Evolutionary conservation across 2,888 invertebrate genomes (phyloP), one percentile per base, ranked within the genome.

Genomic region (Morpho deidamia): DNA sequence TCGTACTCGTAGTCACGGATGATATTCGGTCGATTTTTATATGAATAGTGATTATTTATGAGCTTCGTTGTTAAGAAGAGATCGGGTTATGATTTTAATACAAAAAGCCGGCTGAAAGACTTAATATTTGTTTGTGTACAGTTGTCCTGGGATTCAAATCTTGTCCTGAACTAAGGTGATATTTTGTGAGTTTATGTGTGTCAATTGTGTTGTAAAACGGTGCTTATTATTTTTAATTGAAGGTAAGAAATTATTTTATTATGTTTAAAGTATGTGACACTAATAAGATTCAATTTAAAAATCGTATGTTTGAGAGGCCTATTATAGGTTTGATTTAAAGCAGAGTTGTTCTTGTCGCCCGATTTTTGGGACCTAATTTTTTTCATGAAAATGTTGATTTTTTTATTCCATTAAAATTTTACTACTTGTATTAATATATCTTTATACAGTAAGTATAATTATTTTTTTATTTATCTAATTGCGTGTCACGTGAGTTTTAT

Each of bases 1-100:
- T 79, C 84, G 87, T 87, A 83, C 84, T 86, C 80, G 81, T 69
- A 81, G 75, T 80, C 81, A 79, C 84, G 77, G 79, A 82, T 83
- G 81, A 78, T 82, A 78, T 70, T 77, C 68, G 64, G 73, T 70
- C 65, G 70, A 74, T 75, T 74, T 77, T 59, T 80, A 73, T 74
- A 79, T 82, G 80, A 83, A 77, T 74, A 77, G 74, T 72, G 76
- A 77, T 74, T 77, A 75, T 73, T 74, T 74, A 65, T 75, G 69
- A 74, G 66, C 66, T 67, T 61, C 60, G 62, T 63, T 59, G 51
- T 61, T 69, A 66, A 67, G 60, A 69, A 74, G 78, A 78, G 79
- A 59, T 64, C 64, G 68, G 69, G 73, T 77, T 77, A 79, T 81
- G 81, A 72, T 75, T 75, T 67, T 69, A 63, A 69, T 67, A 69